Evolutionary conservation across 2,113 vertebrate species (phyloP).

Genomic region (Phylloscopus trochiloides): DNA sequence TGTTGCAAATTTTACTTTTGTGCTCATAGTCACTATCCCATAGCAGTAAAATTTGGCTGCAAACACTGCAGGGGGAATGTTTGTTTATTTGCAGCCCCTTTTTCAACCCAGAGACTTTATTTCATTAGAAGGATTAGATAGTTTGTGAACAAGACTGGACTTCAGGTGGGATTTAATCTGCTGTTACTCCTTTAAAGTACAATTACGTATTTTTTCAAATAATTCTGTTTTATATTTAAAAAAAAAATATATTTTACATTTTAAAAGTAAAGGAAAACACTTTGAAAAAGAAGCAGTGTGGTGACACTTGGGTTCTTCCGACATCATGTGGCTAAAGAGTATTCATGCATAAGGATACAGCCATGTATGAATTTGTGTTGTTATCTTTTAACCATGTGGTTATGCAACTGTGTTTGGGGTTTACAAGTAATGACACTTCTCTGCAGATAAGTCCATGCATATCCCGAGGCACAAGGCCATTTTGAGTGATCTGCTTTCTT

Average conservation of each 20-base stretch:
- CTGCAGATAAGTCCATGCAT: neutral
- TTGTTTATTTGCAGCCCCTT: neutral
- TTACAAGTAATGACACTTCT: neutral
- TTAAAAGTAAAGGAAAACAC: neutral
- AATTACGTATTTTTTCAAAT: neutral
- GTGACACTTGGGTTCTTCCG: neutral
- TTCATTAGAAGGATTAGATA: neutral
- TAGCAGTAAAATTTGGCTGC: neutral
- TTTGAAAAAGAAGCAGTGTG: neutral
- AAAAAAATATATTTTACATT: neutral
- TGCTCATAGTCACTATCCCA: neutral
- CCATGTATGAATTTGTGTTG: neutral
- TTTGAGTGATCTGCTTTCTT: neutral
- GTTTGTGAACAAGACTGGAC: neutral
- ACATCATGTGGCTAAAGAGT: neutral
- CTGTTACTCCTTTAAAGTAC: neutral
- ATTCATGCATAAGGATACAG: neutral
- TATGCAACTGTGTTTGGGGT: neutral
- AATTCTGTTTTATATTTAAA: neutral
- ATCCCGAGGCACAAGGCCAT: neutral
- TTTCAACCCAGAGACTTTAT: neutral
- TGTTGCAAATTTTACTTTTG: neutral
- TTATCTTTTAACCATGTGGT: slow-evolving; percentile 19
- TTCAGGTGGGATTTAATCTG: neutral
- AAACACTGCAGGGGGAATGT: neutral